Conservation (phyloP, 2,888 invertebrate genomes). For the Hermodice carunculata region DNA sequence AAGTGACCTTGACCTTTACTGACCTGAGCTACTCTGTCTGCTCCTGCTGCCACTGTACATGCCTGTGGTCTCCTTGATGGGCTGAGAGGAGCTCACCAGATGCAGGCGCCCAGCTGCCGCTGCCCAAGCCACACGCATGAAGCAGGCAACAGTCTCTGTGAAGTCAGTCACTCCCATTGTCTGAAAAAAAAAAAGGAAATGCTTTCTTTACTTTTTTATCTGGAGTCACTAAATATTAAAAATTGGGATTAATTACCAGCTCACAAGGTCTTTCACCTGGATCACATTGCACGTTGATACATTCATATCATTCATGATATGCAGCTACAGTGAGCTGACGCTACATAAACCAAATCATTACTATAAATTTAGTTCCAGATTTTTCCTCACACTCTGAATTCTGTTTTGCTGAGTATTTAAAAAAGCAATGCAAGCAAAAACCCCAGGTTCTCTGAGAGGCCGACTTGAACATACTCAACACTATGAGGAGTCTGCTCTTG, state of each 20-base stretch:
- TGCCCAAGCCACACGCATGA: constrained; percentile 72
- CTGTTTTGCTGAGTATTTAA: too few relatives aligned
- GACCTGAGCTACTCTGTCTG: constrained; percentile 70
- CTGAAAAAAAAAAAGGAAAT: constrained; percentile 47
- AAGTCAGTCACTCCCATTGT: constrained; percentile 69
- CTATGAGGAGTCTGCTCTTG: too few relatives aligned
- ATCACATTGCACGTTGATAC: neutral
- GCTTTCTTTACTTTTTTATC: neutral
- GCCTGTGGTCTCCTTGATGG: constrained; percentile 63
- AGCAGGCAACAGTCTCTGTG: constrained; percentile 67
- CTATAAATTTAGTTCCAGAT: too few relatives aligned
- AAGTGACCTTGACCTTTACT: neutral
- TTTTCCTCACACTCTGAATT: too few relatives aligned
- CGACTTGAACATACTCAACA: too few relatives aligned
- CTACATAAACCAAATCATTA: too few relatives aligned
- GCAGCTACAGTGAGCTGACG: too few relatives aligned
- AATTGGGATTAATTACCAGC: neutral
- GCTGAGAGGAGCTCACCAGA: constrained; percentile 66
- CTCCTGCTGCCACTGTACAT: constrained; percentile 52
- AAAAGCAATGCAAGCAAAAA: too few relatives aligned
- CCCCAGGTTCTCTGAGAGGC: too few relatives aligned
- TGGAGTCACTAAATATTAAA: neutral
- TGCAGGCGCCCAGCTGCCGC: constrained; percentile 71
- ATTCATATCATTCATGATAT: too few relatives aligned
- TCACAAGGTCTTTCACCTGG: neutral